A percentile compares a stretch with the other conserved stretches of the same genome.
Conservation (phyloP, 2,888 invertebrate species). For the Philopedon plagiatum region DNA sequence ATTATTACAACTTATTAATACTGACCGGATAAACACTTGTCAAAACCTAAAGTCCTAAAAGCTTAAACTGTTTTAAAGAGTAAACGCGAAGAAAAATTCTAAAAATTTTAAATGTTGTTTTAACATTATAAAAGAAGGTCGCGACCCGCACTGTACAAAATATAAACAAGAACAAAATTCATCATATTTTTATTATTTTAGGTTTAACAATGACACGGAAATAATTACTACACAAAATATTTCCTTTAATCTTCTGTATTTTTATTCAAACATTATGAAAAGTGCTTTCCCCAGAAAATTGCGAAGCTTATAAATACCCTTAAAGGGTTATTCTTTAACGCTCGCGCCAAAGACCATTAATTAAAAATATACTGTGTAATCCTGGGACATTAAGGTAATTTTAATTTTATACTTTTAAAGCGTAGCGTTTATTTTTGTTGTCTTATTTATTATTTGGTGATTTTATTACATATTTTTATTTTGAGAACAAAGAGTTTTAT, state of each 20-base stretch:
- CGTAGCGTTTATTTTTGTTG: neutral
- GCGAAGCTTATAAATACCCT: conserved; percentile 9
- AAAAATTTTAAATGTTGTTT: no score
- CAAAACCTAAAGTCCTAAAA: no score
- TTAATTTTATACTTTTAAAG: conserved; percentile 3
- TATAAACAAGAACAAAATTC: no score
- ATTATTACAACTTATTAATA: no score
- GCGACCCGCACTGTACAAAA: no score
- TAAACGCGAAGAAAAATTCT: no score
- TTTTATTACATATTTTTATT: neutral
- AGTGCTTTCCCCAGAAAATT: neutral
- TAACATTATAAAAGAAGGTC: no score
- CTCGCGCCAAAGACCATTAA: conserved; percentile 10
- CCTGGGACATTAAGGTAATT: conserved; percentile 1
- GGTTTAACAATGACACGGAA: no score
- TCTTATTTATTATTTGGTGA: neutral
- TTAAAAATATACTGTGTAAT: conserved; percentile 19
- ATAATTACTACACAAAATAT: conserved; percentile 4
- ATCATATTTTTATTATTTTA: no score
- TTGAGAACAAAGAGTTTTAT: no score
- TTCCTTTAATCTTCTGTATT: neutral
- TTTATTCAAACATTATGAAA: conserved; percentile 8
- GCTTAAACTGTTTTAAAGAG: no score
- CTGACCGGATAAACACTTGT: no score
- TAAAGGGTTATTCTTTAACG: conserved; percentile 8